Evolutionary conservation across 2,113 vertebrate species (phyloP).

Genomic region (Oryzias celebensis): DNA sequence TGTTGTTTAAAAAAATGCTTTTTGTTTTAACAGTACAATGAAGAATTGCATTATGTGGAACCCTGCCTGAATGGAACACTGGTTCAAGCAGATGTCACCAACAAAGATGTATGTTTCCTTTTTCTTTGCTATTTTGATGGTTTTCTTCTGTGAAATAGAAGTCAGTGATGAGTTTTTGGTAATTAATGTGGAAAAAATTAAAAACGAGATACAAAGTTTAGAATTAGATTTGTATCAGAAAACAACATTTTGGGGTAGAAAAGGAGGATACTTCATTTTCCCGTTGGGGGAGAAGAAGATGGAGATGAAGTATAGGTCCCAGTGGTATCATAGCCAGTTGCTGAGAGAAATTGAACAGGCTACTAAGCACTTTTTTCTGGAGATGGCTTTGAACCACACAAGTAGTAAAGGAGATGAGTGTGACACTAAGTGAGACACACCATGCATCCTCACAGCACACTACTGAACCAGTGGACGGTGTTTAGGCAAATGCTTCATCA

Average conservation of each 20-base stretch:
- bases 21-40: constrained; percentile 86
- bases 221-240: not conserved
- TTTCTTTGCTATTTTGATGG: not conserved
- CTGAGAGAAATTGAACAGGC: no score
- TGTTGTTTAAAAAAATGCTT: not conserved
- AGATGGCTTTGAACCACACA: no score
- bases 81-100: constrained; percentile 95
- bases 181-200: not conserved
- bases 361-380: not conserved
- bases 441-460: no score
- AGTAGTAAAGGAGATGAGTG: no score
- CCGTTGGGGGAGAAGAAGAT: no score
- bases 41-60: constrained; percentile 94
- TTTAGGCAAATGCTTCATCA: no score
- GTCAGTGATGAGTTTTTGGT: not conserved
- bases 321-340: no score
- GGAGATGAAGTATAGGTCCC: no score
- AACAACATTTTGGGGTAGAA: no score
- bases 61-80: constrained; percentile 94
- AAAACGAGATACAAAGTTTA: not conserved
- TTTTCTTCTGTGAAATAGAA: not conserved
- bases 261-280: not conserved
- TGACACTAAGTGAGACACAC: no score
- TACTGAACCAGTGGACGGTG: no score
- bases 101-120: constrained; percentile 90